Evolutionary conservation across 1,140 invertebrate genomes (phyloP).

Genomic region (Idris sp.): DNA sequence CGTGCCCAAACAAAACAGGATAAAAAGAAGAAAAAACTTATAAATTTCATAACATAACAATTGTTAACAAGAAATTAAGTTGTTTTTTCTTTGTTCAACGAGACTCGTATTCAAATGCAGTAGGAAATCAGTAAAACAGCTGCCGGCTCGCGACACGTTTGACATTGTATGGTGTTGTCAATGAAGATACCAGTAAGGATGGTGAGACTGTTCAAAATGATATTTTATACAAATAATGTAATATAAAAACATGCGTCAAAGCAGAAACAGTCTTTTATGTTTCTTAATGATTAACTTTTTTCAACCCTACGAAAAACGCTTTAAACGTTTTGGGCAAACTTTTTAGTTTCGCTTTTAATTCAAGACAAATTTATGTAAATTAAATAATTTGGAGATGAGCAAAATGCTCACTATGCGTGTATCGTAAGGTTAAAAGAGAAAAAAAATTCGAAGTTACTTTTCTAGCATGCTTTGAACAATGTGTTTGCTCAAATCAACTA

Average conservation of each 20-base stretch:
- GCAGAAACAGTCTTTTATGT: slow-evolving; percentile 16
- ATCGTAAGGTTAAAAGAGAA: no score
- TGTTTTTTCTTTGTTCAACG: no score
- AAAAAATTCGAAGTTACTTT: slow-evolving; percentile 7
- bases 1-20: slow-evolving; percentile 75
- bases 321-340: no score
- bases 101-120: slow-evolving; percentile 9
- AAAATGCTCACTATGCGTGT: no score
- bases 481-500: no score
- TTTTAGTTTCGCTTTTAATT: no score
- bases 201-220: slow-evolving; percentile 13
- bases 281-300: no score
- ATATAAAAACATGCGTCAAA: slow-evolving; percentile 45
- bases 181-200: slow-evolving; percentile 22
- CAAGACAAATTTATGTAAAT: no score
- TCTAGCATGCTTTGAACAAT: slow-evolving; percentile 55
- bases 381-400: no score
- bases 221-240: slow-evolving; percentile 27
- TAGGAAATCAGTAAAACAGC: slow-evolving; percentile 15
- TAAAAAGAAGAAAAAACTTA: slow-evolving; percentile 75
- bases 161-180: slow-evolving; percentile 22
- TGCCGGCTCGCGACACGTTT: slow-evolving; percentile 26
- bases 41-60: no score
- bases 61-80: no score
- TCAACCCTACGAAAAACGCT: no score